These are phyloP conservation scores for Eilema griseolum DNA, from an alignment of 2,888 invertebrate genomes.

Conservation along the genomic window DNA sequence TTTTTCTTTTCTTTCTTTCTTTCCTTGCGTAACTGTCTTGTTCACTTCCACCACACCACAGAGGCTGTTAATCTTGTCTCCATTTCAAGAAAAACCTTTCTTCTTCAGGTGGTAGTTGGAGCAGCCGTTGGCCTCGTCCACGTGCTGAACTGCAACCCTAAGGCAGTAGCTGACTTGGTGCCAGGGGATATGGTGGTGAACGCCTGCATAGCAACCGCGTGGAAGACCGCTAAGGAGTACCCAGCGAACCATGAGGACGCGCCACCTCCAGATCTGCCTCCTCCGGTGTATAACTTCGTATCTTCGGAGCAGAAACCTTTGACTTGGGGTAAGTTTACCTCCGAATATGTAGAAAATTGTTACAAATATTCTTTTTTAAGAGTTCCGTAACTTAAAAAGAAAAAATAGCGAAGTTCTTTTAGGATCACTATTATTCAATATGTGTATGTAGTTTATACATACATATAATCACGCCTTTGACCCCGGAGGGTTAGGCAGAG, in stretches of 20 bases:
- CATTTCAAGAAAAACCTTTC: constrained; percentile 36
- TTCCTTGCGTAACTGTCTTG: too few relatives aligned
- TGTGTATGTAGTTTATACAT: too few relatives aligned
- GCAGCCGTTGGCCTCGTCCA: constrained; percentile 91
- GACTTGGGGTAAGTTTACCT: constrained; percentile 88
- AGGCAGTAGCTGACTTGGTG: constrained; percentile 90
- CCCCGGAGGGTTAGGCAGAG: too few relatives aligned
- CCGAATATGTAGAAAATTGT: background rate
- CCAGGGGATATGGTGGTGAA: constrained; percentile 94
- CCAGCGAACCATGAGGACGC: constrained; percentile 74
- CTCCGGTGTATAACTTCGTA: constrained; percentile 93
- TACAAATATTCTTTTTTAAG: too few relatives aligned
- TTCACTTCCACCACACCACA: too few relatives aligned
- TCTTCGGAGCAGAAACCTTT: constrained; percentile 92
- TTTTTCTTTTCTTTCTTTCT: too few relatives aligned
- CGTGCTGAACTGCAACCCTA: constrained; percentile 89
- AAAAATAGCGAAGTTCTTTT: too few relatives aligned
- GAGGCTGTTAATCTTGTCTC: too few relatives aligned
- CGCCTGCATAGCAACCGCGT: constrained; percentile 90
- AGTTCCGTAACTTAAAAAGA: too few relatives aligned
- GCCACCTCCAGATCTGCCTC: constrained; percentile 68
- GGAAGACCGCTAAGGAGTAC: constrained; percentile 83
- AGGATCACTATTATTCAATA: too few relatives aligned
- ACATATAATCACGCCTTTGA: too few relatives aligned
- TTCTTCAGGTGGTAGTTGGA: constrained; percentile 82